These are phyloP conservation scores for Pseudoips prasinana DNA, from an alignment of 2,888 invertebrate species.

Conservation along the genomic window DNA sequence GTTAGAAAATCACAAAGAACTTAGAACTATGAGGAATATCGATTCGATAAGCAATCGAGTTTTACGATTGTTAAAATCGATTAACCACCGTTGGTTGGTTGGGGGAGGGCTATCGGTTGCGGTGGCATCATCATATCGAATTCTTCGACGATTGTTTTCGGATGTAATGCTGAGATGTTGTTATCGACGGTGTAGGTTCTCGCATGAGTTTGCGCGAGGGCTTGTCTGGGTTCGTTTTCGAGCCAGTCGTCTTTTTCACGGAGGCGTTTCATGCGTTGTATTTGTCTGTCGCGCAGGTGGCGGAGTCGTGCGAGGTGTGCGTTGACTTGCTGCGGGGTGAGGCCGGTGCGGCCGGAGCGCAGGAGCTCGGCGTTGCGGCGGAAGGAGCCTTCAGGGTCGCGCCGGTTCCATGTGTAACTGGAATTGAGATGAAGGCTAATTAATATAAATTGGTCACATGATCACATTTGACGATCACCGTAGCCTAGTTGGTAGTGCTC, in stretches of 20 bases:
- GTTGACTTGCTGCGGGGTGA: slow-evolving; percentile 66
- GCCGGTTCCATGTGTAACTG: slow-evolving; percentile 74
- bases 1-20: slow-evolving; percentile 22
- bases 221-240: slow-evolving; percentile 56
- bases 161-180: slow-evolving; percentile 80
- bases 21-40: slow-evolving; percentile 28
- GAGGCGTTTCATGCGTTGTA: slow-evolving; percentile 55
- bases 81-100: slow-evolving; percentile 37
- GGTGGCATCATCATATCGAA: slow-evolving; percentile 67
- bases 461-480: too few species aligned
- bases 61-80: slow-evolving; percentile 19
- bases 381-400: slow-evolving; percentile 72
- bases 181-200: slow-evolving; percentile 78
- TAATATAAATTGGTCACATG: too few species aligned
- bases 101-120: slow-evolving; percentile 40
- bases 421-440: too few species aligned
- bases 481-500: too few species aligned
- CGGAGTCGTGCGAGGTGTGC: slow-evolving; percentile 61
- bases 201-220: slow-evolving; percentile 72
- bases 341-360: slow-evolving; percentile 63
- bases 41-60: slow-evolving; percentile 23
- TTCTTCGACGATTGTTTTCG: slow-evolving; percentile 82
- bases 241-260: slow-evolving; percentile 62
- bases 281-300: slow-evolving; percentile 67
- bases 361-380: slow-evolving; percentile 66